phyloP scores from a whole-genome alignment of 2,113 vertebrate species.

The Sinocyclocheilus grahami region DNA sequence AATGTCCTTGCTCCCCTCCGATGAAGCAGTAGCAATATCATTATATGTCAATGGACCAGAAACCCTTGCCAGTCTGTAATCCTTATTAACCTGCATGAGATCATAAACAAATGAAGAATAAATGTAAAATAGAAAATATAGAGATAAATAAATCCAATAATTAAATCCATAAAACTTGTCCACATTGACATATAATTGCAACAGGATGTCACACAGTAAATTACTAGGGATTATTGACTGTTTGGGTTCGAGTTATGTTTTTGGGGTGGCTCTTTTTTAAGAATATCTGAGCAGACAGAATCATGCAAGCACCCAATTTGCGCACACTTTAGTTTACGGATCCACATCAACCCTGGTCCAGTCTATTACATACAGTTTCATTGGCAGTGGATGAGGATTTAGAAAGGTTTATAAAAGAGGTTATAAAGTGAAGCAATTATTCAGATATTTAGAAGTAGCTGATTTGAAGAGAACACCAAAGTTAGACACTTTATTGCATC shows the following conservation, averaged over 20 bases:
- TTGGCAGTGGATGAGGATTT: neutral
- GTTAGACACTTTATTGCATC: neutral
- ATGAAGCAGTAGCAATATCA: conserved; percentile 81
- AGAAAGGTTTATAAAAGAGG: neutral
- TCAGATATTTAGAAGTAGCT: neutral
- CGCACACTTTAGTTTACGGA: conserved; percentile 80
- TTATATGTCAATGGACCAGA: conserved; percentile 84
- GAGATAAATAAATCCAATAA: conserved; percentile 58
- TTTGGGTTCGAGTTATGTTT: conserved; percentile 34
- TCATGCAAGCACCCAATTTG: conserved; percentile 54
- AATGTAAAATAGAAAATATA: conserved; percentile 60
- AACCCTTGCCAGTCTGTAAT: conserved; percentile 82
- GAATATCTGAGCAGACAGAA: conserved; percentile 49
- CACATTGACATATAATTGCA: conserved; percentile 77
- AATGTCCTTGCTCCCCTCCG: conserved; percentile 82
- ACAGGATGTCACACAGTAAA: conserved; percentile 67
- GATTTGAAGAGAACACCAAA: conserved; percentile 21
- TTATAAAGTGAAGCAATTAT: neutral
- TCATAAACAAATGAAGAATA: conserved; percentile 76
- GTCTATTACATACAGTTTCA: conserved; percentile 31
- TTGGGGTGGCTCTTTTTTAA: conserved; percentile 47
- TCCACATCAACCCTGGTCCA: conserved; percentile 62
- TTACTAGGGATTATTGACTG: conserved; percentile 61
- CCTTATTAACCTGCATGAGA: conserved; percentile 83
- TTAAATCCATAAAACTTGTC: conserved; percentile 63